phyloP scores from a whole-genome alignment of 2,797 vertebrate species.

The Rhadinocentrus ornatus region DNA sequence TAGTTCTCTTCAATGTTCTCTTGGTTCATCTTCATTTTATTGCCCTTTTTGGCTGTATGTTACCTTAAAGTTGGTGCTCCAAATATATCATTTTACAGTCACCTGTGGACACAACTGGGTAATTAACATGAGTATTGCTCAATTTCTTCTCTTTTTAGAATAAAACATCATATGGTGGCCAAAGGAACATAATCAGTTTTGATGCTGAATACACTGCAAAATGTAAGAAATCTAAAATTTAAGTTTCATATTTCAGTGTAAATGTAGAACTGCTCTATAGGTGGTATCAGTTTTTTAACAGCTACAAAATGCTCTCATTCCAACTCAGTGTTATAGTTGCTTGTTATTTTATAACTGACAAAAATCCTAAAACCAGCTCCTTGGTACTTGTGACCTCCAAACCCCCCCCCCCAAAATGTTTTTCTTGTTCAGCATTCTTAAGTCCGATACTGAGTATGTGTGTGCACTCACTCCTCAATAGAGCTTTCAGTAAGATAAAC shows the following conservation, averaged over 20 bases:
- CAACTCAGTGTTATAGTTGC: background rate
- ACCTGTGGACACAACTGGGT: background rate
- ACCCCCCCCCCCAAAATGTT: background rate
- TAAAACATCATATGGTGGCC: fast-evolving
- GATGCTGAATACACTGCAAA: background rate
- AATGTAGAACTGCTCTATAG: background rate
- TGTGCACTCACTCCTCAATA: background rate
- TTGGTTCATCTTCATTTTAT: background rate
- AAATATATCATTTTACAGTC: too few relatives aligned
- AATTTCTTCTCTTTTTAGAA: background rate
- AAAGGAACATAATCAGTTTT: background rate
- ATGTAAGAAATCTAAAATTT: background rate
- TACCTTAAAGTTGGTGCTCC: too few relatives aligned
- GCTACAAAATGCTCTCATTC: background rate
- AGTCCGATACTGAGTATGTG: constrained; percentile 24
- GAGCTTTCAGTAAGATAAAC: constrained; percentile 56
- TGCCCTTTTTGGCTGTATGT: background rate
- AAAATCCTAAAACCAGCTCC: background rate
- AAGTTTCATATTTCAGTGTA: background rate
- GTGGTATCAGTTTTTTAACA: too few relatives aligned
- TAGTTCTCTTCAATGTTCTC: too few relatives aligned
- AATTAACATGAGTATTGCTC: background rate
- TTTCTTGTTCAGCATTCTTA: constrained; percentile 17
- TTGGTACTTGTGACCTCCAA: too few relatives aligned
- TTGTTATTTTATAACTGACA: background rate